phyloP scores from a whole-genome alignment of 2,797 vertebrate genomes.

The Champsocephalus esox region DNA sequence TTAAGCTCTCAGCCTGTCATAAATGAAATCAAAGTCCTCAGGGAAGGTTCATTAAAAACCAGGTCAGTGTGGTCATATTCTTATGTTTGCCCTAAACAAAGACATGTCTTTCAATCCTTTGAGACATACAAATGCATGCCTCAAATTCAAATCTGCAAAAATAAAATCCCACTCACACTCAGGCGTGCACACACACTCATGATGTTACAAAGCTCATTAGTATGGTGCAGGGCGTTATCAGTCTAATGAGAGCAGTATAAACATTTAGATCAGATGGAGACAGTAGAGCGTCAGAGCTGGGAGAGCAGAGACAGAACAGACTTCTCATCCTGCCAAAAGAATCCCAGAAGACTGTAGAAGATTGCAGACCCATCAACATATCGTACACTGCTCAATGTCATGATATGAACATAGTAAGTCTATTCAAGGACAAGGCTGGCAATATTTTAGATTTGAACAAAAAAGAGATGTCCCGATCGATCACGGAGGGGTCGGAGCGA shows the following conservation, averaged over 20 bases:
- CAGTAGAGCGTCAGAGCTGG: constrained; percentile 26
- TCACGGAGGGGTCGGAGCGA: no score
- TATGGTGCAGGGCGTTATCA: constrained; percentile 40
- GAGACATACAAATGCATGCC: neutral
- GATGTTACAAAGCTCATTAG: constrained; percentile 44
- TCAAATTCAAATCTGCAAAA: constrained; percentile 10
- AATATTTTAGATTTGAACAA: neutral
- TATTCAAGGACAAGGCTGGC: neutral
- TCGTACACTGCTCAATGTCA: constrained; percentile 10
- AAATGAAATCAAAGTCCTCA: constrained; percentile 22
- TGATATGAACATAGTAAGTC: constrained; percentile 2
- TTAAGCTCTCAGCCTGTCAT: constrained; percentile 21
- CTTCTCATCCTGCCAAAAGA: constrained; percentile 17
- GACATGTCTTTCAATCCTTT: constrained; percentile 1
- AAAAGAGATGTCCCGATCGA: no score
- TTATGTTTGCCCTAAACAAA: constrained; percentile 10
- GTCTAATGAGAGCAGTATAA: constrained; percentile 61
- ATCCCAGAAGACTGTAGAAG: constrained; percentile 16
- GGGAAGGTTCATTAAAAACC: constrained; percentile 26
- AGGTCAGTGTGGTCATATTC: neutral
- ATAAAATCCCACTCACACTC: constrained; percentile 1
- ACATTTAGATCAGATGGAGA: constrained; percentile 38
- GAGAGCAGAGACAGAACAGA: constrained; percentile 38
- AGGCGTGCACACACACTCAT: neutral
- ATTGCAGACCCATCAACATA: constrained; percentile 32